Conservation (phyloP, 2,888 invertebrate species). For the Ichneumoninae sp. region DNA sequence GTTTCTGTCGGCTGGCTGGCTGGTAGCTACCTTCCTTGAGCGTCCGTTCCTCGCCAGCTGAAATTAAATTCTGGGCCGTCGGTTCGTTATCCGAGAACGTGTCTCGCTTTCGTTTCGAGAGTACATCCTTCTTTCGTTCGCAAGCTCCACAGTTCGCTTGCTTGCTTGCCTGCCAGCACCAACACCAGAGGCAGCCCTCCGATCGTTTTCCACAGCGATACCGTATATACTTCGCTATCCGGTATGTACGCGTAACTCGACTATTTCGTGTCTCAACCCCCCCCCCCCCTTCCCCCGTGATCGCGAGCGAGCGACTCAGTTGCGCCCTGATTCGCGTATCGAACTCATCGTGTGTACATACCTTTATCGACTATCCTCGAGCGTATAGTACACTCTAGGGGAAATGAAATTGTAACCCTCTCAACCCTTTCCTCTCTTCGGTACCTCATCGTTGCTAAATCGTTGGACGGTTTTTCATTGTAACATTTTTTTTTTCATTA, state of each 20-base stretch:
- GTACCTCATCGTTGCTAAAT: slow-evolving; percentile 11
- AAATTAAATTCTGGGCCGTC: slow-evolving; percentile 70
- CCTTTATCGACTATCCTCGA: slow-evolving; percentile 45
- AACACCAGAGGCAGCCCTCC: slow-evolving; percentile 18
- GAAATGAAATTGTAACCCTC: slow-evolving; percentile 58
- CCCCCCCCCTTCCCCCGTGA: slow-evolving; percentile 2
- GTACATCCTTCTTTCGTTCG: slow-evolving; percentile 61
- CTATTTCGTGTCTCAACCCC: slow-evolving; percentile 22
- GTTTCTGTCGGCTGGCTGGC: slow-evolving; percentile 36
- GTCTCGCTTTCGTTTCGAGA: slow-evolving; percentile 66
- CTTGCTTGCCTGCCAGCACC: slow-evolving; percentile 34
- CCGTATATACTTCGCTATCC: slow-evolving; percentile 50
- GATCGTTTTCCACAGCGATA: slow-evolving; percentile 39
- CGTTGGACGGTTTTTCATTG: not conserved
- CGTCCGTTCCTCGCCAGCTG: slow-evolving; percentile 57
- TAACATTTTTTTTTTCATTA: slow-evolving; percentile 3
- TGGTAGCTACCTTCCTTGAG: slow-evolving; percentile 32
- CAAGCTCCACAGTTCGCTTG: slow-evolving; percentile 11
- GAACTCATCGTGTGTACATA: slow-evolving; percentile 53
- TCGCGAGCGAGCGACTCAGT: slow-evolving; percentile 42
- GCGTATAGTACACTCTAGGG: slow-evolving; percentile 44
- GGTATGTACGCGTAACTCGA: slow-evolving; percentile 47
- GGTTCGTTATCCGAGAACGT: slow-evolving; percentile 70
- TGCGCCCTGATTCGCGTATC: slow-evolving; percentile 59
- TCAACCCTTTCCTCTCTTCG: slow-evolving; percentile 3